Percentiles rank a stretch among this genome's conserved stretches.
phyloP scores from a whole-genome alignment of 2,888 invertebrate genomes.

The Agrenia bidenticulata region DNA sequence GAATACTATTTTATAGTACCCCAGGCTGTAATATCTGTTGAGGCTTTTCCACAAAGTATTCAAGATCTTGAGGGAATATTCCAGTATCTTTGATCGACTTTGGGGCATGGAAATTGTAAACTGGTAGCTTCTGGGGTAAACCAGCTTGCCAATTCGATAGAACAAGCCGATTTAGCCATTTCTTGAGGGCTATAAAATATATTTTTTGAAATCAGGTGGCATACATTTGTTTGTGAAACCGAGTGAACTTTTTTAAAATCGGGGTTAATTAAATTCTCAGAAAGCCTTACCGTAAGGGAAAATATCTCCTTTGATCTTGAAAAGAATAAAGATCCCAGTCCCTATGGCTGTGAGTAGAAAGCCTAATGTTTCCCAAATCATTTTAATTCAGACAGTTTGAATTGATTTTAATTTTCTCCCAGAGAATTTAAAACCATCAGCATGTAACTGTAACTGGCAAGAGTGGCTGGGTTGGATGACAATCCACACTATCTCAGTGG shows the following conservation, averaged over 20 bases:
- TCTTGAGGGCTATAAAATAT: conserved; percentile 40
- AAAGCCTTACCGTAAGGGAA: conserved; percentile 45
- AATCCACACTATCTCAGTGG: too few relatives aligned
- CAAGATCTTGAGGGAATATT: conserved; percentile 35
- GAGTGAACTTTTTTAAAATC: too few relatives aligned
- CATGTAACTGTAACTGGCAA: too few relatives aligned
- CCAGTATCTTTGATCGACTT: conserved; percentile 33
- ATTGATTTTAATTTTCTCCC: too few relatives aligned
- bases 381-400: too few relatives aligned
- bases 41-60: conserved; percentile 40
- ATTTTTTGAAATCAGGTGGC: too few relatives aligned
- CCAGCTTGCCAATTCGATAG: conserved; percentile 45
- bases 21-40: conserved; percentile 14
- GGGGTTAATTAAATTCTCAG: background rate
- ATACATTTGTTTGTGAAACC: too few relatives aligned
- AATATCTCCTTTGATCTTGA: conserved; percentile 42
- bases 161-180: conserved; percentile 29
- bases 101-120: conserved; percentile 13
- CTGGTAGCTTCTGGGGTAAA: conserved; percentile 33
- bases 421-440: too few relatives aligned
- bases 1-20: conserved; percentile 31
- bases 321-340: background rate
- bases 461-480: too few relatives aligned
- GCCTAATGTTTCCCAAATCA: conserved; percentile 7
- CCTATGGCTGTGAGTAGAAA: background rate